Conservation (phyloP, 1,140 invertebrate species). For the Orchestia grillus region DNA sequence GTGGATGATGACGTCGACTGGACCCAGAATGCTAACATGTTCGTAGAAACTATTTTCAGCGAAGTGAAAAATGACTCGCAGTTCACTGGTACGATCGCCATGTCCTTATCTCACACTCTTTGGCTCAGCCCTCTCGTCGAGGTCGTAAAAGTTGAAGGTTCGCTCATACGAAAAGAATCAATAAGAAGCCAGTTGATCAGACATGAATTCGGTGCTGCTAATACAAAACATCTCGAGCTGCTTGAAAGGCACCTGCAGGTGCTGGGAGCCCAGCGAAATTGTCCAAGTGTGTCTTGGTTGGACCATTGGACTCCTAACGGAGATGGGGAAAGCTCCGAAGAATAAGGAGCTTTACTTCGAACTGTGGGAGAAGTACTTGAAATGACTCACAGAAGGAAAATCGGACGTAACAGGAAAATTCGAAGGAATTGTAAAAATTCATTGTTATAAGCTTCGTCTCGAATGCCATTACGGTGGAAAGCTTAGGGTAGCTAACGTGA, state of each 20-base stretch:
- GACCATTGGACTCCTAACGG: neutral
- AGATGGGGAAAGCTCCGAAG: neutral
- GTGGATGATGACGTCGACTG: conserved; percentile 38
- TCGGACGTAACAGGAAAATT: too few species aligned
- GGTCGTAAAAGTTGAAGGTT: neutral
- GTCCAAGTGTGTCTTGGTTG: neutral
- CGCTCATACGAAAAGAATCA: conserved; percentile 2
- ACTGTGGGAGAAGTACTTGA: neutral
- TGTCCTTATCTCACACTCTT: neutral
- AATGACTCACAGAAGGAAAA: neutral
- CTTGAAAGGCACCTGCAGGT: neutral
- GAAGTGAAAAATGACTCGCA: neutral
- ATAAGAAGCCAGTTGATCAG: conserved; percentile 41
- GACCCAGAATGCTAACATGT: conserved; percentile 26
- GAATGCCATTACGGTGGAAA: too few species aligned
- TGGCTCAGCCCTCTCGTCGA: conserved; percentile 55
- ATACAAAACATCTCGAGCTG: neutral
- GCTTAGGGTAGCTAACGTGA: too few species aligned
- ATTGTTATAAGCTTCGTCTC: too few species aligned
- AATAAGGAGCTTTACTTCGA: neutral
- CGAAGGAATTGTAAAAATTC: too few species aligned
- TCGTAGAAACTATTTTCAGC: conserved; percentile 13
- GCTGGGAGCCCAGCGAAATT: neutral
- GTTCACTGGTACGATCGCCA: neutral
- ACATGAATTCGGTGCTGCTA: neutral